Evolutionary conservation across 2,113 vertebrate genomes (phyloP), one percentile per base, ranked within the genome.

Genomic region (Heliornis fulica): DNA sequence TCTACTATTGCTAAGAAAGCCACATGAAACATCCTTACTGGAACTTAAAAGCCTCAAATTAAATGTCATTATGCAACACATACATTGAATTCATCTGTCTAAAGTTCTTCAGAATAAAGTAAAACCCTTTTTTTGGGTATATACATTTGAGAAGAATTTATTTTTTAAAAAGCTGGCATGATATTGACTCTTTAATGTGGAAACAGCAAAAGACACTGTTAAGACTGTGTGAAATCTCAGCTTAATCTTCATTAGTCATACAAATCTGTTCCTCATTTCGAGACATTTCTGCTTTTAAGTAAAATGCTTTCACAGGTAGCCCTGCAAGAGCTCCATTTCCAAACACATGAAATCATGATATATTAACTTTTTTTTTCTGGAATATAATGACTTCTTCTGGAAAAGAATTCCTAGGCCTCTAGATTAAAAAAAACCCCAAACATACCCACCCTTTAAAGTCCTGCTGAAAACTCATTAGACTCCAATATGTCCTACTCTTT

Each of bases 131-230:
- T 63, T 57, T 53, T 41, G 9, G 2, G 6, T 63, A 31, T 63
- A 71, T 61, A 12, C 74, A 86, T 46, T 81, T 71, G 43, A 77
- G 53, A 90, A 81, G 59, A 18, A 0, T 9, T 72, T 87, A 89
- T 92, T 88, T 91, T 93, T 88, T 34, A 32, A 46, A 68, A 75
- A 93, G 48, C 43, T 80, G 43, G 40, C 29, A 54, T 84, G 61
- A 46, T 65, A 70, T 26, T 66, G 59, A 36, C 21, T 84, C 81
- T 97, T 95, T 89, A 94, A 94, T 94, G 89, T 95, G 78, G 91
- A 94, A 92, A 91, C 10, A 81, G 40, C 21, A 60, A 64, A 69
- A 96, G 31, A 68, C 46, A 54, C 31, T 92, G 36, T 51, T 81
- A 83, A 86, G 20, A 81, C 26, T 89, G 82, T 78, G 89, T 88